A percentile compares a stretch with the other conserved stretches of the same genome.
phyloP scores from a whole-genome alignment of 53 echinoderm and acorn worm genomes.

The Holothuria scabra region DNA sequence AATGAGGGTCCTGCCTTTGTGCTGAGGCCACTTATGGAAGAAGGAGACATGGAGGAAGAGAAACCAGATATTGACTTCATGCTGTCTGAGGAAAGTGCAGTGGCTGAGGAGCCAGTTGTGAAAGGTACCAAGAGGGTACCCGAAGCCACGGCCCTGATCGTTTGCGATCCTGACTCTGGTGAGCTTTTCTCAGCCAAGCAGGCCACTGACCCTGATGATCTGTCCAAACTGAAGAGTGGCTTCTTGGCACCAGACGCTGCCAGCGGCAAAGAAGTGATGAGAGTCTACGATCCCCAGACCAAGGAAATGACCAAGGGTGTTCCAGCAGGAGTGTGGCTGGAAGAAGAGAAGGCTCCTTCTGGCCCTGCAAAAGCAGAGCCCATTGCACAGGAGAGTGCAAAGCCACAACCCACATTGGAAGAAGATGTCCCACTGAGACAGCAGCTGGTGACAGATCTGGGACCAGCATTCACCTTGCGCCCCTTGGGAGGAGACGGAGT shows the following conservation, averaged over 20 bases:
- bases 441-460: slow-evolving; percentile 76
- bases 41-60: slow-evolving; percentile 47
- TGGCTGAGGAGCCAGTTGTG: slow-evolving; percentile 31
- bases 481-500: slow-evolving; percentile 57
- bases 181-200: slow-evolving; percentile 15
- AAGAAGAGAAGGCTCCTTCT: neutral
- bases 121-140: slow-evolving; percentile 13
- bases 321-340: slow-evolving; percentile 18
- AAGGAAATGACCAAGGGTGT: slow-evolving; percentile 41
- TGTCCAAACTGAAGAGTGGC: slow-evolving; percentile 25
- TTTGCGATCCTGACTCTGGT: slow-evolving; percentile 45
- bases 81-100: slow-evolving; percentile 20
- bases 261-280: slow-evolving; percentile 19
- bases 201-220: slow-evolving; percentile 35
- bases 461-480: slow-evolving; percentile 74
- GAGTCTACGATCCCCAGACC: slow-evolving; percentile 34
- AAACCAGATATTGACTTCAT: slow-evolving; percentile 20
- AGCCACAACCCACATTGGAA: neutral
- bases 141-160: slow-evolving; percentile 13
- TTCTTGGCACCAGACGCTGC: slow-evolving; percentile 22
- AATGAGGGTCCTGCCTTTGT: slow-evolving; percentile 79
- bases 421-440: slow-evolving; percentile 52
- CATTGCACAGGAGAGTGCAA: slow-evolving; percentile 23
- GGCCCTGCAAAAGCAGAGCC: neutral
- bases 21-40: slow-evolving; percentile 34